Base-by-base conservation (phyloP, 37 sponge, comb jelly and placozoan species). In the Tethya wilhelma region DNA sequence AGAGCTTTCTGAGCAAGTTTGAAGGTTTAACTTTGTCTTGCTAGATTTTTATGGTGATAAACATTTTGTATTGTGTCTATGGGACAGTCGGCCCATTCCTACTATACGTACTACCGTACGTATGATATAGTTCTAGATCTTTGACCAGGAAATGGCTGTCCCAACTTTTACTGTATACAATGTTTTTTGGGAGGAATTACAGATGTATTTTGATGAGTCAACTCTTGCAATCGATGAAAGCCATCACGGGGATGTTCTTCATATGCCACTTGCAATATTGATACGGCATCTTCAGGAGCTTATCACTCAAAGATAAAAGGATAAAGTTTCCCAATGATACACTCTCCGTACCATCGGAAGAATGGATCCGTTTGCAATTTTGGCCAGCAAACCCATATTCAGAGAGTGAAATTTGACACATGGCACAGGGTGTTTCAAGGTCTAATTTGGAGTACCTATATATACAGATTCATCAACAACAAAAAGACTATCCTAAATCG, bases 371-470 rank as follows among this genome's bases (percentile, higher is more conserved):
- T 11, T 25, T 63, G 9, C 64, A 63, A 25, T 63, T 63, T 63
- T 63, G 64, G 64, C 64, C 64, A 8, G 14, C 64, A 20, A 63
- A 63, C 64, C 64, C 64, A 63, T 63, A 63, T 63, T 23, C 64
- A 30, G 14, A 11, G 8, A 11, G 9, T 23, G 64, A 12, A 11
- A 7, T 63, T 30, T 30, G 49, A 8, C 44, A 75, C n/a, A n/a
- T n/a, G n/a, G n/a, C 60, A 75, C 60, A 58, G 76, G 76, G 25
- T 25, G 62, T 38, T 75, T 75, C 36, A 22, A 58, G 60, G 76
- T 75, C 37, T 58, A 75, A 58, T 71, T 45, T 71, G 73, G 73
- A 45, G 73, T n/a, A n/a, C n/a, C n/a, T n/a, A n/a, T n/a, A n/a
- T n/a, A n/a, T 75, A 20, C 76, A 75, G 37, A 33, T 75, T 33